Percentiles rank a stretch among this genome's conserved stretches.
Evolutionary conservation across 2,113 vertebrate species (phyloP).

Genomic region (Lasiurus borealis): DNA sequence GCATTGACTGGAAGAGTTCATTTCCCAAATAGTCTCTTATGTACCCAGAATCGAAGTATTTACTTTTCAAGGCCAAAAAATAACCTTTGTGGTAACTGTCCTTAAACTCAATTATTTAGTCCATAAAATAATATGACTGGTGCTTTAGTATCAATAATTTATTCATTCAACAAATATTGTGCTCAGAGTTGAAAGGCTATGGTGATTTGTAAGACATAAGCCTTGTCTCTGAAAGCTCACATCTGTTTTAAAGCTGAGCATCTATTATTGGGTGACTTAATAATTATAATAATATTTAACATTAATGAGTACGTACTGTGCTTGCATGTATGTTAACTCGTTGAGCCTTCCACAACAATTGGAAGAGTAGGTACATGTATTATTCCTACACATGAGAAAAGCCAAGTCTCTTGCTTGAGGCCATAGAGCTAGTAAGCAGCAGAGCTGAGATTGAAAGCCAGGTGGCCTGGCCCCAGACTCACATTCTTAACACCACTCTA

Average conservation of each 20-base stretch:
- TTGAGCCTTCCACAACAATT: neutral
- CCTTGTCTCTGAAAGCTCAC: neutral
- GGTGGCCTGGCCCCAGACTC: neutral
- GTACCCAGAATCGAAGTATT: neutral
- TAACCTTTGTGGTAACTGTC: neutral
- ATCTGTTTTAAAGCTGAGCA: neutral
- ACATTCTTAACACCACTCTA: no score
- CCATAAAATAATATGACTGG: neutral
- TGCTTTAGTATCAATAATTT: conserved; percentile 3
- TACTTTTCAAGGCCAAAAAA: conserved; percentile 15
- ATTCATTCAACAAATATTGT: conserved; percentile 30
- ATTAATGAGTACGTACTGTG: neutral
- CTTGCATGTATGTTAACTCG: neutral
- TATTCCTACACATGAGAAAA: neutral
- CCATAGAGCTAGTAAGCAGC: neutral
- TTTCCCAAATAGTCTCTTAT: neutral
- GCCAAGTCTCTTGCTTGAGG: neutral
- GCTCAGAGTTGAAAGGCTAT: neutral
- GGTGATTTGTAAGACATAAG: neutral
- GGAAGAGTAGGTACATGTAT: neutral
- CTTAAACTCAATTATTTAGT: neutral
- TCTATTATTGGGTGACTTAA: neutral
- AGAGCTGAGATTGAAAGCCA: neutral
- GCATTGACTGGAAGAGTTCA: neutral
- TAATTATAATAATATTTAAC: neutral